Evolutionary conservation across 2,888 invertebrate species (phyloP), one percentile per base, ranked within the genome.

Genomic region (Stratiomys singularior): DNA sequence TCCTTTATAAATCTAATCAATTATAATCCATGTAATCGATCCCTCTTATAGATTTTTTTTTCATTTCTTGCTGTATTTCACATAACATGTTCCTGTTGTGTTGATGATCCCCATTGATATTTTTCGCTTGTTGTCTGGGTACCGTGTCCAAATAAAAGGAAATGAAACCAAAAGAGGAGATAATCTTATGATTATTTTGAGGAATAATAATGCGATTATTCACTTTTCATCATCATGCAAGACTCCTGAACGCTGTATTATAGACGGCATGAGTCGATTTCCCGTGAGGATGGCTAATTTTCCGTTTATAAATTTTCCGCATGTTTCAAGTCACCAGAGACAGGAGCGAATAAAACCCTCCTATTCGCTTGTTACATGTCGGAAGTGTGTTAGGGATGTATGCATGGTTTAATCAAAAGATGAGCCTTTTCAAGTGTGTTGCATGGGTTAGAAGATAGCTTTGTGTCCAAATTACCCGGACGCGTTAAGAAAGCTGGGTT

Each of bases 251-350:
- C 4, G n/a, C 18, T 52, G 52, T 18, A 52, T n/a, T n/a, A n/a
- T n/a, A n/a, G n/a, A n/a, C 18, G 18, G 52, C 4, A 52, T 60
- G 58, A 60, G 18, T 15, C 30, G 64, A 64, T 64, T 64, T 64
- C 64, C 64, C 64, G 64, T 27, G 64, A 64, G 64, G 64, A 64
- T 64, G 25, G 23, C 64, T 64, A 64, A 64, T 64, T 64, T 64
- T 64, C 64, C 64, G 64, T 64, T 64, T 64, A 64, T 64, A n/a
- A 64, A 64, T 64, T 64, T 64, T 64, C 64, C 64, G 30, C 30
- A 30, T 64, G 28, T 64, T 64, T 64, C 58, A 18, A 23, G 58
- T 25, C 23, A 21, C 52, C 18, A n/a, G 18, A 52, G 15, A 52
- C 18, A 18, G 52, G 7, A 5, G 5, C 4, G 15, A 52, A 13